These are phyloP conservation scores for Sapayoa aenigma DNA, from an alignment of 2,113 vertebrate species.

Conservation along the genomic window DNA sequence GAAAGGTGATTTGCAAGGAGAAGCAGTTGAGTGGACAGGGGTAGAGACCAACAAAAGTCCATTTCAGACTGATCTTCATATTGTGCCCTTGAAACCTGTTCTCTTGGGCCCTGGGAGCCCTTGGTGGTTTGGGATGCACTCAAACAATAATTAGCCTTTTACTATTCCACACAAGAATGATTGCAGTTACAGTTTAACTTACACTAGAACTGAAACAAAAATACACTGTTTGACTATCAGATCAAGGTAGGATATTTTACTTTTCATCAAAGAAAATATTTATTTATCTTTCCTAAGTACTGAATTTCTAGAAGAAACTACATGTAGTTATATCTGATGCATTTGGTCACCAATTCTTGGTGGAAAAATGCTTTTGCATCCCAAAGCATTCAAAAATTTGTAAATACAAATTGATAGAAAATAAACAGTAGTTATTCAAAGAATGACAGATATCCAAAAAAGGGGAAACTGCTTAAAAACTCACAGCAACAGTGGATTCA, in stretches of 20 bases:
- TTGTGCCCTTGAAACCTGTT: neutral
- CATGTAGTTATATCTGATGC: neutral
- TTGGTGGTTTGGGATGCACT: neutral
- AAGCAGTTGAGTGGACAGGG: neutral
- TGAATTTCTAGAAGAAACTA: neutral
- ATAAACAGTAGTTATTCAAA: neutral
- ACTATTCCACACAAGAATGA: neutral
- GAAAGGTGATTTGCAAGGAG: neutral
- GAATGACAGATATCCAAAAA: neutral
- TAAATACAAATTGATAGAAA: neutral
- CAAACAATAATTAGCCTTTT: neutral
- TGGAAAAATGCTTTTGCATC: neutral
- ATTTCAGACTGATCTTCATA: neutral
- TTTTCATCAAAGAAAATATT: neutral
- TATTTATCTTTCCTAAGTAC: neutral
- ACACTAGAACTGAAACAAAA: neutral
- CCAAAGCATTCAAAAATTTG: neutral
- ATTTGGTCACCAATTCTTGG: neutral
- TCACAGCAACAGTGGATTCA: neutral
- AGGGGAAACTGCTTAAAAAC: neutral
- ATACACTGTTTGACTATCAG: fast-evolving
- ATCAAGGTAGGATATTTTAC: neutral
- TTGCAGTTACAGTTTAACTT: neutral
- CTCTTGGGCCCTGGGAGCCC: neutral
- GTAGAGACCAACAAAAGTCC: neutral